Percentiles rank a stretch among this genome's conserved stretches.
These are phyloP conservation scores for Scolopax rusticola DNA, from an alignment of 2,797 vertebrate species.

Conservation along the genomic window DNA sequence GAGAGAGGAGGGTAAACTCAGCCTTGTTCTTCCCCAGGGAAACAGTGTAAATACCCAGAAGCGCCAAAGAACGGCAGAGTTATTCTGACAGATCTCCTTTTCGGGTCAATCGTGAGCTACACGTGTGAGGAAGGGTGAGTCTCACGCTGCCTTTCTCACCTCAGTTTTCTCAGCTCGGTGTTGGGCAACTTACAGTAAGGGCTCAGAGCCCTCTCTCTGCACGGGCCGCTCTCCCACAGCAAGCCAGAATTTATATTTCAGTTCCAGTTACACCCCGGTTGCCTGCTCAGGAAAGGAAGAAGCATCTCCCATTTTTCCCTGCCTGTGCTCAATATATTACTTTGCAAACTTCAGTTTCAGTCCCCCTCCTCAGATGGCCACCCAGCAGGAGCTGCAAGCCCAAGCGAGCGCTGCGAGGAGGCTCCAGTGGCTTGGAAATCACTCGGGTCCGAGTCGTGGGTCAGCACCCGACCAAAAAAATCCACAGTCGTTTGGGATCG, in stretches of 20 bases:
- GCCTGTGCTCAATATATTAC: background rate
- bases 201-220: background rate
- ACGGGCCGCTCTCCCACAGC: rapidly evolving
- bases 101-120: background rate
- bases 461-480: background rate
- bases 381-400: background rate
- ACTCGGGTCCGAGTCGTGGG: background rate
- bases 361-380: background rate
- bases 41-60: slow-evolving; percentile 37
- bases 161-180: background rate
- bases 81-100: slow-evolving; percentile 34
- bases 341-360: background rate
- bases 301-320: background rate
- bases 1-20: slow-evolving; percentile 9
- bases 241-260: background rate
- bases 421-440: background rate
- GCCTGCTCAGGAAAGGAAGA: background rate
- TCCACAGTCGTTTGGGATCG: background rate
- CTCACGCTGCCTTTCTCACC: background rate
- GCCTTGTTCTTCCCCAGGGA: slow-evolving; percentile 68
- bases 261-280: rapidly evolving
- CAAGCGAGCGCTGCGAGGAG: background rate
- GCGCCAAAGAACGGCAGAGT: slow-evolving; percentile 40
- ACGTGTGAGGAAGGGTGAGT: slow-evolving; percentile 28
- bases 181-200: background rate